These are phyloP conservation scores for Scomber colias DNA, from an alignment of 2,113 vertebrate species.

Conservation along the genomic window DNA sequence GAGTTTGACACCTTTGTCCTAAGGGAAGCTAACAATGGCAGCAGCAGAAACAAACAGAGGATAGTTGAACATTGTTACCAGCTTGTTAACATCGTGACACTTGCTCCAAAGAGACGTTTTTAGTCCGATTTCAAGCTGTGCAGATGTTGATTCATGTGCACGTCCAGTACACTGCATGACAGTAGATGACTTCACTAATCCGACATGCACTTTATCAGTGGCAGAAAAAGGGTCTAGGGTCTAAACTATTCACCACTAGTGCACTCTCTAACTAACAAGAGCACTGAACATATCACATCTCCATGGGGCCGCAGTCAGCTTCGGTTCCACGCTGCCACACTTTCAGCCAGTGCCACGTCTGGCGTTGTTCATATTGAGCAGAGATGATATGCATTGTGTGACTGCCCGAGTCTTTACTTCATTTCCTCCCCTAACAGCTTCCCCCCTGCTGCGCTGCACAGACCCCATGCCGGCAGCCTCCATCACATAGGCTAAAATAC, in stretches of 20 bases:
- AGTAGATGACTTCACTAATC: too few species aligned
- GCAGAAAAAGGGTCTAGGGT: too few species aligned
- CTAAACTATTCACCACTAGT: not conserved
- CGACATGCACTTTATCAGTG: too few species aligned
- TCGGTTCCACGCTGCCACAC: conserved; percentile 7
- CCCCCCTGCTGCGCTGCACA: conserved; percentile 49
- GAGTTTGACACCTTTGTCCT: too few species aligned
- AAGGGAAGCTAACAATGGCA: too few species aligned
- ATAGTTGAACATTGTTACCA: too few species aligned
- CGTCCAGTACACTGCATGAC: too few species aligned
- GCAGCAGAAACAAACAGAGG: too few species aligned
- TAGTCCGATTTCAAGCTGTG: too few species aligned
- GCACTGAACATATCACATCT: not conserved
- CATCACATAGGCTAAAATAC: conserved; percentile 6
- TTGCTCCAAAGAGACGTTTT: too few species aligned
- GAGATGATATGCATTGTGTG: conserved; percentile 34
- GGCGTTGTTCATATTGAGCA: conserved; percentile 29
- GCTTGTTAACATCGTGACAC: too few species aligned
- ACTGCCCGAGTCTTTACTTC: conserved; percentile 23
- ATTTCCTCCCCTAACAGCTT: conserved; percentile 51
- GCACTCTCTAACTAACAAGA: not conserved
- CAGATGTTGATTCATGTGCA: too few species aligned
- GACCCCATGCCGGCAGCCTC: conserved; percentile 30
- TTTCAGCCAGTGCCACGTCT: conserved; percentile 10
- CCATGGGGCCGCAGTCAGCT: not conserved